Percentiles rank a stretch among this genome's conserved stretches.
Conservation (phyloP, 2,888 invertebrate species). For the Matsumyia berberina region DNA sequence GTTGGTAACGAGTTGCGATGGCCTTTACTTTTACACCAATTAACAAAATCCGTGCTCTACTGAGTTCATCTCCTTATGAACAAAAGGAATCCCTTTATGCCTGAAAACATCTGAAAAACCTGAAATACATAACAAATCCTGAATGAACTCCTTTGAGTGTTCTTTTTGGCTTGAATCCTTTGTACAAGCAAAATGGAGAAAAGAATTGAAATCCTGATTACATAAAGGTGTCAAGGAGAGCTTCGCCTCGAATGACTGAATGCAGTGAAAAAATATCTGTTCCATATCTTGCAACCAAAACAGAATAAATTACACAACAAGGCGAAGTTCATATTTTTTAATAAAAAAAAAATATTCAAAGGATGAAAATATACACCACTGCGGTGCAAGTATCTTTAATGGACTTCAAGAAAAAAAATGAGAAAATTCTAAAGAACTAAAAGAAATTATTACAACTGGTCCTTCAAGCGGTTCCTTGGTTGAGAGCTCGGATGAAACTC, state of each 20-base stretch:
- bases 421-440: not conserved
- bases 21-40: too few species aligned
- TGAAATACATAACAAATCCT: too few species aligned
- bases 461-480: not conserved
- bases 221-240: not conserved
- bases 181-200: not conserved
- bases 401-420: not conserved
- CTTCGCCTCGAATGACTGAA: not conserved
- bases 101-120: too few species aligned
- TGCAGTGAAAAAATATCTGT: too few species aligned
- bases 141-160: too few species aligned
- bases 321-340: not conserved
- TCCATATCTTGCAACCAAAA: too few species aligned
- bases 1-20: too few species aligned
- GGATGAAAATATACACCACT: not conserved
- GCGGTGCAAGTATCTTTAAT: not conserved
- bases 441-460: constrained; percentile 36
- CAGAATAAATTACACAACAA: not conserved
- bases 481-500: constrained; percentile 9
- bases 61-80: too few species aligned
- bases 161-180: too few species aligned
- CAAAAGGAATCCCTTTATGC: too few species aligned
- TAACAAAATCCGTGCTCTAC: too few species aligned
- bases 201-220: not conserved
- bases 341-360: not conserved